Percentiles rank a stretch among this genome's conserved stretches.
These are phyloP conservation scores for Dicaeum eximium DNA, from an alignment of 2,113 vertebrate species.

Conservation along the genomic window DNA sequence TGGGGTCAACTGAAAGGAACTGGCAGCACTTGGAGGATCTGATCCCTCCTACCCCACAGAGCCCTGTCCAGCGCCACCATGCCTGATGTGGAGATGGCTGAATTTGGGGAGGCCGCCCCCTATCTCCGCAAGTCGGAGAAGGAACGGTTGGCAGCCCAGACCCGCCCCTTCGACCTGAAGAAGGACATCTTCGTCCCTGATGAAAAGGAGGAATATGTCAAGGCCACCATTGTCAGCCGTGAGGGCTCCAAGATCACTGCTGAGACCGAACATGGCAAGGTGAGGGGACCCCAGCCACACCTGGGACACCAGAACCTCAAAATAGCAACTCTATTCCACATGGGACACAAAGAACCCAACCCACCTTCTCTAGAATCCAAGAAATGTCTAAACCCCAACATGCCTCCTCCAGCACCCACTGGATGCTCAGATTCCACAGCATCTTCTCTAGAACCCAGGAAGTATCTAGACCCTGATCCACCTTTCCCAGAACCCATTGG, in stretches of 20 bases:
- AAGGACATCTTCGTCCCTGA: conserved; percentile 8
- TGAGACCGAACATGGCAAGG: not conserved
- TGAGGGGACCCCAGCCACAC: not conserved
- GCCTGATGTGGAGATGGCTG: conserved; percentile 7
- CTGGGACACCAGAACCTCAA: not conserved
- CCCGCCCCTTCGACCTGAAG: not conserved
- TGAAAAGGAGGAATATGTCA: not conserved
- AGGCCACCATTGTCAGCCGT: not conserved
- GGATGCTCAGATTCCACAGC: not conserved
- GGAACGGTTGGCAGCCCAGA: not conserved
- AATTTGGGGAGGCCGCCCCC: not conserved
- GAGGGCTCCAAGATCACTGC: conserved; percentile 20
- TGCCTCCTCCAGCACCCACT: not conserved
- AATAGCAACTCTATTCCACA: not conserved
- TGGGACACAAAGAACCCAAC: not conserved
- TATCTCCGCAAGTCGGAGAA: conserved; percentile 17
- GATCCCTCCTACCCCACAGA: not conserved
- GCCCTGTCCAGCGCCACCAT: not conserved
- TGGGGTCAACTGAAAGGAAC: not conserved
- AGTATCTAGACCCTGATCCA: not conserved
- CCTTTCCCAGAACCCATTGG: not conserved
- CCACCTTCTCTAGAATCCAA: not conserved
- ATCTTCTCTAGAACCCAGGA: not conserved
- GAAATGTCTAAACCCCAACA: not conserved
- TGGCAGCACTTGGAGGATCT: not conserved